A percentile compares a stretch with the other conserved stretches of the same genome.
Evolutionary conservation across 2,113 vertebrate genomes (phyloP).

Genomic region (Lates calcarifer): DNA sequence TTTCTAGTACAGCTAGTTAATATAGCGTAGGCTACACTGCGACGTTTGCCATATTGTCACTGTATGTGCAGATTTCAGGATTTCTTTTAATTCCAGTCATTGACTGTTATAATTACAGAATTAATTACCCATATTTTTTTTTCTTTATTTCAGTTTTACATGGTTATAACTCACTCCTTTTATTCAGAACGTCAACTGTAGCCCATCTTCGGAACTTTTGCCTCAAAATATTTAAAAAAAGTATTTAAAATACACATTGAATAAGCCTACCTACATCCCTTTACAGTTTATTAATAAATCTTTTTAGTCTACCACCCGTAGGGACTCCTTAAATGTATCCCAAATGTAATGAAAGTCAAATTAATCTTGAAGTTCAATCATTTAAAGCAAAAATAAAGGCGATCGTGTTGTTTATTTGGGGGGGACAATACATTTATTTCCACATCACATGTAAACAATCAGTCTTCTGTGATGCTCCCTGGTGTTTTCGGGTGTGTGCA

Average conservation of each 20-base stretch:
- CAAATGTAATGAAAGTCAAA: too few relatives aligned
- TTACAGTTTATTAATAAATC: background rate
- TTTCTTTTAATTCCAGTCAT: too few relatives aligned
- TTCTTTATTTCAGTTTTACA: background rate
- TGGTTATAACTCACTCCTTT: background rate
- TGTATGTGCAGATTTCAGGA: too few relatives aligned
- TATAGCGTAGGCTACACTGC: too few relatives aligned
- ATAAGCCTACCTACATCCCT: background rate
- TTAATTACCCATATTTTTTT: background rate
- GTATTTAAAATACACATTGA: background rate
- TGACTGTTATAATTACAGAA: too few relatives aligned
- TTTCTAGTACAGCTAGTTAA: too few relatives aligned
- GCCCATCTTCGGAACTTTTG: background rate
- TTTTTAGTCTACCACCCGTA: background rate
- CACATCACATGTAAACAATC: background rate
- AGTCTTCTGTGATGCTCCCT: too few relatives aligned
- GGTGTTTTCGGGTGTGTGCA: constrained; percentile 36
- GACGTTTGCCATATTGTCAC: too few relatives aligned
- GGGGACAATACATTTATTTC: background rate
- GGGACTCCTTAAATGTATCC: too few relatives aligned
- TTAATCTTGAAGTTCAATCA: background rate
- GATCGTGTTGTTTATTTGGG: background rate
- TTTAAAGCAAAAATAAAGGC: background rate
- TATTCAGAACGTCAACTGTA: background rate
- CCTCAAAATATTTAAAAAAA: background rate